Conservation (phyloP, 2,113 vertebrate genomes). For the Tragelaphus strepsiceros region DNA sequence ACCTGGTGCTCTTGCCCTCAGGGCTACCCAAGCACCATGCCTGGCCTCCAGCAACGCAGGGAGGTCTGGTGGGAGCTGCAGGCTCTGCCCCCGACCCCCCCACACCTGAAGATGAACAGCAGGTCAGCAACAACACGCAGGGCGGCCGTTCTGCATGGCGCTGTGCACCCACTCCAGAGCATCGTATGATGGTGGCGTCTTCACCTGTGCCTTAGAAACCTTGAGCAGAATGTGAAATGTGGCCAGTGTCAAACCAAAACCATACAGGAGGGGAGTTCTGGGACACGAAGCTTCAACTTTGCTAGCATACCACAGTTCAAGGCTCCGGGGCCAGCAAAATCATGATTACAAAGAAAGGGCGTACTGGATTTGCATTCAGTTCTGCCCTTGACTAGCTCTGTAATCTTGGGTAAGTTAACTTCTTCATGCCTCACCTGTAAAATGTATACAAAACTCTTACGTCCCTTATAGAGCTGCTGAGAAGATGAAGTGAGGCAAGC, state of each 20-base stretch:
- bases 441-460: background rate
- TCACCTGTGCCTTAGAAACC: background rate
- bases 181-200: background rate
- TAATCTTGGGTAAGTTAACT: background rate
- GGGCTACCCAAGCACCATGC: background rate
- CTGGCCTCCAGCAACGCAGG: background rate
- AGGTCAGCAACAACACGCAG: accelerated
- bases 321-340: accelerated
- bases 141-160: accelerated
- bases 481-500: background rate
- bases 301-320: background rate
- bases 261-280: background rate
- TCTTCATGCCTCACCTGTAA: background rate
- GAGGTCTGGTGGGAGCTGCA: background rate
- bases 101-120: background rate
- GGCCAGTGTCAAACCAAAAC: background rate
- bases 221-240: background rate
- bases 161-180: accelerated
- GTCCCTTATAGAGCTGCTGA: background rate
- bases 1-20: background rate
- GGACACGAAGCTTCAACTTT: accelerated
- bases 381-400: background rate
- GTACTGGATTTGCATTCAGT: too few relatives aligned
- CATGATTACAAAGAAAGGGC: background rate
- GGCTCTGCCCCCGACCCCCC: accelerated